Evolutionary conservation across 2,888 invertebrate species (phyloP).

Genomic region (Cephus spinipes): DNA sequence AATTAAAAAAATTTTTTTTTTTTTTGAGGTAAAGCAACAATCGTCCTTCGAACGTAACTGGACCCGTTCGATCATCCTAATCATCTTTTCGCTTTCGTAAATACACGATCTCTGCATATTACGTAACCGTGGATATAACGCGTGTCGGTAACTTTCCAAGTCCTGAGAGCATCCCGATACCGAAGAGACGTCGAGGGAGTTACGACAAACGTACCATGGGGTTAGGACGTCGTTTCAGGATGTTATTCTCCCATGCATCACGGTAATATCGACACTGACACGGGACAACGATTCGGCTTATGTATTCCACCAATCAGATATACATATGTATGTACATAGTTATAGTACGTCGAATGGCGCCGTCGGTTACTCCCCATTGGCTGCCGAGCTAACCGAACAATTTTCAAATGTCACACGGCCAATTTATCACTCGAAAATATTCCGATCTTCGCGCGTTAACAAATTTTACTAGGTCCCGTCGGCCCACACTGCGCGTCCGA

Average conservation of each 20-base stretch:
- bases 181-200: neutral
- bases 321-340: neutral
- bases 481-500: no score
- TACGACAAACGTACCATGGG: neutral
- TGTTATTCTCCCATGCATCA: slow-evolving; percentile 1
- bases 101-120: neutral
- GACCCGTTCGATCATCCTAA: neutral
- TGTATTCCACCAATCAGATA: neutral
- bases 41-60: neutral
- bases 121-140: no score
- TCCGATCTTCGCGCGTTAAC: neutral
- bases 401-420: neutral
- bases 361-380: neutral
- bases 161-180: neutral
- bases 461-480: neutral
- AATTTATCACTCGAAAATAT: neutral
- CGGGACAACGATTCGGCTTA: slow-evolving; percentile 2
- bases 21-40: neutral
- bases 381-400: neutral
- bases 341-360: neutral
- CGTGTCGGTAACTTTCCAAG: neutral
- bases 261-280: neutral
- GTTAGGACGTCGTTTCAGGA: neutral
- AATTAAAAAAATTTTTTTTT: no score
- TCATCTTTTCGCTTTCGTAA: neutral